These are phyloP conservation scores for Camponotus fellah DNA, from an alignment of 2,888 invertebrate genomes.

Conservation along the genomic window DNA sequence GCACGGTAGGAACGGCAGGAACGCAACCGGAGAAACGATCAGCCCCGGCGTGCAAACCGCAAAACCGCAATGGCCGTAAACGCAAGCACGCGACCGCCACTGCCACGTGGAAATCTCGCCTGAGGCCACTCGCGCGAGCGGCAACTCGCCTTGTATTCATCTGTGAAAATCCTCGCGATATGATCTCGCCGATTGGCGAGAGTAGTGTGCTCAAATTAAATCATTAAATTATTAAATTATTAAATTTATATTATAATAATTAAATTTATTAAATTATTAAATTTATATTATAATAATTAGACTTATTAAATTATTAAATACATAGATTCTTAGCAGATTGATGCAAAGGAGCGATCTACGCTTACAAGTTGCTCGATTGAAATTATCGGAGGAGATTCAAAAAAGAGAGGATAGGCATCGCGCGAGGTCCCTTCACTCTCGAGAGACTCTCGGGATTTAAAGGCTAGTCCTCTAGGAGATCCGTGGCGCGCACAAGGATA, in stretches of 20 bases:
- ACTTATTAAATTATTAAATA: too few species aligned
- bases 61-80: constrained; percentile 77
- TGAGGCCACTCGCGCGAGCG: constrained; percentile 14
- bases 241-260: too few species aligned
- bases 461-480: constrained; percentile 53
- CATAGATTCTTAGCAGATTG: too few species aligned
- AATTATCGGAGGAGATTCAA: background rate
- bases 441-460: constrained; percentile 48
- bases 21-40: constrained; percentile 56
- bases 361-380: constrained; percentile 23
- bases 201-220: too few species aligned
- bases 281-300: too few species aligned
- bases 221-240: too few species aligned
- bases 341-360: too few species aligned
- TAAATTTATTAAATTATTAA: too few species aligned
- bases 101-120: constrained; percentile 66
- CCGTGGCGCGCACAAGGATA: constrained; percentile 45
- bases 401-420: constrained; percentile 9
- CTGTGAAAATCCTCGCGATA: constrained; percentile 17
- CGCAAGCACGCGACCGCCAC: constrained; percentile 71
- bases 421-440: constrained; percentile 27
- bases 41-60: constrained; percentile 68
- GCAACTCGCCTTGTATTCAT: constrained; percentile 11
- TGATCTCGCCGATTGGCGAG: background rate
- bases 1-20: constrained; percentile 53